These are phyloP conservation scores for Dasypolia templi DNA, from an alignment of 2,888 invertebrate species.

Conservation along the genomic window DNA sequence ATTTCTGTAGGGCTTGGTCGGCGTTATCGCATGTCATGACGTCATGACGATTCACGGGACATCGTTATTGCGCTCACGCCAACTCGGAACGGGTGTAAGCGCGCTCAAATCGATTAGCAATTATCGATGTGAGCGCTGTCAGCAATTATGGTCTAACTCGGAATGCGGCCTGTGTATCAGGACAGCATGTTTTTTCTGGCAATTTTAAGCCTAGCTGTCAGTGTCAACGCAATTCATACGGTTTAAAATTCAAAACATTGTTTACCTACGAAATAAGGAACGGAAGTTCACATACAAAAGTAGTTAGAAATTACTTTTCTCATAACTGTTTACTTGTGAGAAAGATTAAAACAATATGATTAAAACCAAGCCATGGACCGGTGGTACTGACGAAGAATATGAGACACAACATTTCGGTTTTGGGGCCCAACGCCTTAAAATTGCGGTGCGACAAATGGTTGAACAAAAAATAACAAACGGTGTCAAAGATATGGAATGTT, in stretches of 20 bases:
- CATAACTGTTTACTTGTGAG: neutral
- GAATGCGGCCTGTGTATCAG: too few relatives aligned
- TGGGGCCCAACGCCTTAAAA: conserved; percentile 85
- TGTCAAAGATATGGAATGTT: conserved; percentile 84
- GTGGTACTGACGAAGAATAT: conserved; percentile 87
- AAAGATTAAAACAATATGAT: conserved; percentile 74
- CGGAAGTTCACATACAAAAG: neutral
- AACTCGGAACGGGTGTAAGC: too few relatives aligned
- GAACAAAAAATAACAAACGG: conserved; percentile 84
- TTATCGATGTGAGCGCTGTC: too few relatives aligned
- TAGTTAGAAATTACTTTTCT: neutral
- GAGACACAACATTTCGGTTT: conserved; percentile 88
- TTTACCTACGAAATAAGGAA: neutral
- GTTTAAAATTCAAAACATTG: conserved; percentile 34
- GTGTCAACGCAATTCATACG: conserved; percentile 9
- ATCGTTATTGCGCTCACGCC: too few relatives aligned
- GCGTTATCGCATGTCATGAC: too few relatives aligned
- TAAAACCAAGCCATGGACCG: conserved; percentile 80
- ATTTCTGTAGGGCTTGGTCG: too few relatives aligned
- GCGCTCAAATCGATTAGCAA: too few relatives aligned
- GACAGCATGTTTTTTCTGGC: neutral
- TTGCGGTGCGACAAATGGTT: conserved; percentile 85
- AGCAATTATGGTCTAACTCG: too few relatives aligned
- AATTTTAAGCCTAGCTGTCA: neutral
- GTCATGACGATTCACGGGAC: too few relatives aligned